Evolutionary conservation across 2,113 vertebrate species (phyloP).

Genomic region (Prochilodus magdalenae): DNA sequence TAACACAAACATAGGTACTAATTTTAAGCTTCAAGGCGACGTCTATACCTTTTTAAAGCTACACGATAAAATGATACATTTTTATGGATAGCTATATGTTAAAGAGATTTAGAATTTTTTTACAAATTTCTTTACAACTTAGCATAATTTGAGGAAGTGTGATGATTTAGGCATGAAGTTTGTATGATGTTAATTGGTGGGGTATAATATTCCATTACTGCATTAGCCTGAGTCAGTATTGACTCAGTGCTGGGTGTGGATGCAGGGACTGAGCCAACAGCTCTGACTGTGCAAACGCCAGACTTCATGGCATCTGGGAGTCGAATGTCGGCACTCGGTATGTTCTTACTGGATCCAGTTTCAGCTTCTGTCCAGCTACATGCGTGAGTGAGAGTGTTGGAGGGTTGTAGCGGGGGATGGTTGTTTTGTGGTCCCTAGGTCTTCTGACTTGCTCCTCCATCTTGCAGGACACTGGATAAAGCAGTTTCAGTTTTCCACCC

Average conservation of each 20-base stretch:
- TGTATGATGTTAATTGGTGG: too few species aligned
- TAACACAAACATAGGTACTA: too few species aligned
- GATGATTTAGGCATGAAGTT: too few species aligned
- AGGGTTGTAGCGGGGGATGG: background rate
- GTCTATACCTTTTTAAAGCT: too few species aligned
- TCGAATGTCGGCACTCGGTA: too few species aligned
- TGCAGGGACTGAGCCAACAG: background rate
- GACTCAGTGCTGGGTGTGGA: background rate
- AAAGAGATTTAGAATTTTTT: too few species aligned
- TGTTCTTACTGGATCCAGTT: background rate
- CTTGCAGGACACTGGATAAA: slow-evolving; percentile 45
- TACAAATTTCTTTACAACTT: too few species aligned
- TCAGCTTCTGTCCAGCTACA: background rate
- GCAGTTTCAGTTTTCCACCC: slow-evolving; percentile 62
- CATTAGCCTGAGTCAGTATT: background rate
- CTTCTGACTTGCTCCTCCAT: slow-evolving; percentile 22
- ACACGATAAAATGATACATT: too few species aligned
- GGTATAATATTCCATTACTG: background rate
- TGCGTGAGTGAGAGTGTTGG: background rate
- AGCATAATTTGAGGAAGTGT: too few species aligned
- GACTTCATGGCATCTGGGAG: background rate
- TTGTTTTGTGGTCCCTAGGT: slow-evolving; percentile 8
- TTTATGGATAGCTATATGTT: too few species aligned
- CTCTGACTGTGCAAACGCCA: slow-evolving; percentile 1
- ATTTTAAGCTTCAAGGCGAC: too few species aligned